These are phyloP conservation scores for Notodonta ziczac DNA, from an alignment of 2,888 invertebrate species.

Conservation along the genomic window DNA sequence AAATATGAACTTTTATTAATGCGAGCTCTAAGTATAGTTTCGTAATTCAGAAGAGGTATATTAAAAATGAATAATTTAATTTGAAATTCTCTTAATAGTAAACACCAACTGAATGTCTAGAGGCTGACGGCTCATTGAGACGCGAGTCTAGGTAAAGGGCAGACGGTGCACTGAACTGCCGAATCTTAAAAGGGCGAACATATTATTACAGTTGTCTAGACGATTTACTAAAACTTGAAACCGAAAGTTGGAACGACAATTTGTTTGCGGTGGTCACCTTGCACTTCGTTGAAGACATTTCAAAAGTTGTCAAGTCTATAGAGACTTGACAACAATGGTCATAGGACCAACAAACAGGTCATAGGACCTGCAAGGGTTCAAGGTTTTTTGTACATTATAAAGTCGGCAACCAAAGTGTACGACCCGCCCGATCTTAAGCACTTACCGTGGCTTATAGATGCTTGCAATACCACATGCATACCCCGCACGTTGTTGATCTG, in stretches of 20 bases:
- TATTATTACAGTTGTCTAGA: conserved; percentile 52
- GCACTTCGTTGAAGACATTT: conserved; percentile 8
- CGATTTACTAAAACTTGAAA: conserved; percentile 42
- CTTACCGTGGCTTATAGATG: too few species aligned
- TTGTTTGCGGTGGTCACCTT: conserved; percentile 17
- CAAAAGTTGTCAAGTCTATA: conserved; percentile 1
- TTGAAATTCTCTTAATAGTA: conserved; percentile 27
- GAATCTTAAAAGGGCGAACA: conserved; percentile 52
- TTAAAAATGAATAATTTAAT: conserved; percentile 17
- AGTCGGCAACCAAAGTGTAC: too few species aligned
- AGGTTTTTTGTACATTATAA: neutral
- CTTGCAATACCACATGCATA: too few species aligned
- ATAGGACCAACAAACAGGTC: too few species aligned
- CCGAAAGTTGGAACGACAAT: conserved; percentile 29
- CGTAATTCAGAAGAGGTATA: conserved; percentile 10
- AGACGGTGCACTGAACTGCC: conserved; percentile 60
- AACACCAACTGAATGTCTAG: conserved; percentile 38
- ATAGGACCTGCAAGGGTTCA: conserved; percentile 4
- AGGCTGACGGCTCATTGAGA: conserved; percentile 40
- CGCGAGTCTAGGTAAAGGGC: conserved; percentile 47
- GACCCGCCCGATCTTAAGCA: too few species aligned
- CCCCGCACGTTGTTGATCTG: too few species aligned
- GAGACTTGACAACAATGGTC: too few species aligned
- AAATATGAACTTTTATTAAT: neutral
- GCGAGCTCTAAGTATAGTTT: neutral